Conservation (phyloP, 2,797 vertebrate species). For the Acestrorhynchus altus region DNA sequence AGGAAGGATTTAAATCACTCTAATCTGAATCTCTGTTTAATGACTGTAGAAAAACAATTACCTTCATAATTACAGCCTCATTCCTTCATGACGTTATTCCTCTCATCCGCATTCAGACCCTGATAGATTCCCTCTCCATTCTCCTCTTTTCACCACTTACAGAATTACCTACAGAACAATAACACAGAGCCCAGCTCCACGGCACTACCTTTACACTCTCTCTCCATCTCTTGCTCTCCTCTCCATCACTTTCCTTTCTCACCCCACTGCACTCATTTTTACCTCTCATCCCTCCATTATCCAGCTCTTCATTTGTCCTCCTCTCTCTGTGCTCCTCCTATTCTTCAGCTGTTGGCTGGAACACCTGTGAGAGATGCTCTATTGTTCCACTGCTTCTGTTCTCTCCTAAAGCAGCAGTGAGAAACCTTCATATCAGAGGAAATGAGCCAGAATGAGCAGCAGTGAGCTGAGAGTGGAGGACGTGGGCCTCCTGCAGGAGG, state of each 20-base stretch:
- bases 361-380: conserved; percentile 16
- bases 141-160: neutral
- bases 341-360: neutral
- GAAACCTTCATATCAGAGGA: neutral
- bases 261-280: conserved; percentile 21
- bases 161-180: neutral
- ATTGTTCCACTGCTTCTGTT: neutral
- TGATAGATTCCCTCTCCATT: neutral
- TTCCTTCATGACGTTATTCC: neutral
- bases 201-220: neutral
- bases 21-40: neutral
- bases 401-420: neutral
- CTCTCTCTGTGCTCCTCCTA: conserved; percentile 9
- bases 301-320: neutral
- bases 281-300: conserved; percentile 26
- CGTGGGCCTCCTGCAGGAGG: no score
- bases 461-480: neutral
- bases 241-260: conserved; percentile 35
- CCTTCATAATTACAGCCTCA: neutral
- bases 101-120: neutral
- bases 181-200: neutral
- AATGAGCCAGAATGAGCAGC: neutral
- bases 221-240: neutral
- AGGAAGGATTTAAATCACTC: neutral
- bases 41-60: neutral